Conservation (phyloP, 2,888 invertebrate genomes). For the Stenotaenia linearis region DNA sequence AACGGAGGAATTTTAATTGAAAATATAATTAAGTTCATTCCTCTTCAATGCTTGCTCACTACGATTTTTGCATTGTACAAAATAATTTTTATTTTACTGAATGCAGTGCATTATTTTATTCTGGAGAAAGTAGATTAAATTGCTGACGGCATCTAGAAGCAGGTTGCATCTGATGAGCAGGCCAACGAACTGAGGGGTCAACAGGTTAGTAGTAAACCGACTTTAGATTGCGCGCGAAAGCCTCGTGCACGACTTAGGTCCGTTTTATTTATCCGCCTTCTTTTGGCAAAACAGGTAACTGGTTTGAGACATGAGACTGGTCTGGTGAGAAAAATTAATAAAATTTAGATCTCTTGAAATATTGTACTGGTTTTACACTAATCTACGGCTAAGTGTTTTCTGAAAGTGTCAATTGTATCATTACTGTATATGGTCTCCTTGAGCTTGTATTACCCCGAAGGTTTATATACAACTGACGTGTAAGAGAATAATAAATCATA, state of each 20-base stretch:
- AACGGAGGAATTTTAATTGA: background rate
- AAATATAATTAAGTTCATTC: background rate
- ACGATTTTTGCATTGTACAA: background rate
- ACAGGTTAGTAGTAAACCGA: background rate
- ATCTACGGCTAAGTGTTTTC: background rate
- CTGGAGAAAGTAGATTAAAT: background rate
- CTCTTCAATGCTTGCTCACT: background rate
- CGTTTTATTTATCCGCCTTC: background rate
- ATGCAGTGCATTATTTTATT: background rate
- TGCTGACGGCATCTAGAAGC: constrained; percentile 4
- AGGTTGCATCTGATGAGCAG: constrained; percentile 2
- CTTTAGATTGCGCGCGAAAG: background rate
- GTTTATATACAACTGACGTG: no score
- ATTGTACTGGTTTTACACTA: constrained; percentile 5
- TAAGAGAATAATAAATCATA: background rate
- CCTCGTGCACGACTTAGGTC: constrained; percentile 6
- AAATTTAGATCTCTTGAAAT: background rate
- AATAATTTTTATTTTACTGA: background rate
- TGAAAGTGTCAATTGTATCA: background rate
- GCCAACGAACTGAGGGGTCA: constrained; percentile 3
- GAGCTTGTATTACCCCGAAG: no score
- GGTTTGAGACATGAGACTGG: background rate
- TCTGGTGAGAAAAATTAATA: background rate
- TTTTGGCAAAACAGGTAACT: background rate
- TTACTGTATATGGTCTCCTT: no score